phyloP scores from a whole-genome alignment of 1,140 invertebrate species.

The Diprion similis region DNA sequence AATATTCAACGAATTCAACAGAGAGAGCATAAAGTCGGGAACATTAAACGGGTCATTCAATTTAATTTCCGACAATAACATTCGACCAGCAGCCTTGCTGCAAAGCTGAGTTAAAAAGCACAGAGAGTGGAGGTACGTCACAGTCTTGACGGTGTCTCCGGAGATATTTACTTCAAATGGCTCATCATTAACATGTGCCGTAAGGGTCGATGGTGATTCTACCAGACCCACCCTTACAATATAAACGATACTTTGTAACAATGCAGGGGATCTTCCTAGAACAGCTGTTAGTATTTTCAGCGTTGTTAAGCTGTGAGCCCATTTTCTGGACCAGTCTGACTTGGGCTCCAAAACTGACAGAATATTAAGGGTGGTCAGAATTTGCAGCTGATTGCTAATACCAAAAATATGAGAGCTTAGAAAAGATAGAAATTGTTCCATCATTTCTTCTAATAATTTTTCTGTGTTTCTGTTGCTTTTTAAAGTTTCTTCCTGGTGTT shows the following conservation, averaged over 20 bases:
- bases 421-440: slow-evolving; percentile 53
- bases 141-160: slow-evolving; percentile 51
- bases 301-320: slow-evolving; percentile 48
- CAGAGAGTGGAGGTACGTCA: slow-evolving; percentile 54
- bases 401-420: slow-evolving; percentile 38
- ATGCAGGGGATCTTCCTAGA: slow-evolving; percentile 46
- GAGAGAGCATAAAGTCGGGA: slow-evolving; percentile 44
- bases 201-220: slow-evolving; percentile 36
- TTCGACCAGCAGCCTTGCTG: slow-evolving; percentile 40
- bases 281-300: slow-evolving; percentile 43
- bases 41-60: slow-evolving; percentile 39
- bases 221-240: slow-evolving; percentile 40
- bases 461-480: slow-evolving; percentile 44
- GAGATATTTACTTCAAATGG: slow-evolving; percentile 48
- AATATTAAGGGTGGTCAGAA: slow-evolving; percentile 46
- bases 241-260: slow-evolving; percentile 42
- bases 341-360: slow-evolving; percentile 52
- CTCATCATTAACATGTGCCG: slow-evolving; percentile 47
- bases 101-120: slow-evolving; percentile 48
- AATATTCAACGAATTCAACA: slow-evolving; percentile 45
- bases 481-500: slow-evolving; percentile 51
- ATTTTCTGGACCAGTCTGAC: slow-evolving; percentile 52
- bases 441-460: slow-evolving; percentile 49
- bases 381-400: slow-evolving; percentile 29
- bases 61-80: slow-evolving; percentile 39